Evolutionary conservation across 1,140 invertebrate species (phyloP), one percentile per base, ranked within the genome.

Genomic region (Oncopeltus fasciatus): DNA sequence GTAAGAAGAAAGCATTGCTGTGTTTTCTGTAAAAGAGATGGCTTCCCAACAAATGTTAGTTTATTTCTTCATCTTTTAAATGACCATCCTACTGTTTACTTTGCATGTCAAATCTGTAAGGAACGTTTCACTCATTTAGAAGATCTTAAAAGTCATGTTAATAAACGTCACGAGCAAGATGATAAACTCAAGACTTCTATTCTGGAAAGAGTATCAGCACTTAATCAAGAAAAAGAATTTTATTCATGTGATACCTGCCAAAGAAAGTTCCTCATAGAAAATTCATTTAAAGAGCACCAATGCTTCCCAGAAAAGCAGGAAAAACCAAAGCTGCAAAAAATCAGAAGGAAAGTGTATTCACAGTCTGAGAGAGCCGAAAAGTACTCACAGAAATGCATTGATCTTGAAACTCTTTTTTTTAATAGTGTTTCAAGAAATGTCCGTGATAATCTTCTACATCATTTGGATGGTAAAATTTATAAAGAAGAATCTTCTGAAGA

Each of bases 361-460:
- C 12, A 9, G 5, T 53, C 49, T 2, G 49, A 53, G 12, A 53
- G 49, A 14, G 24, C 12, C 14, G 49, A 53, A 26, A 53, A 53
- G 24, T 24, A 53, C 24, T 24, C 14, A 24, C 49, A 24, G 21
- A 20, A 24, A 53, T 24, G 21, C 29, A 60, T 65, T 1, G 66
- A 67, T 56, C 64, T 60, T 1, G 67, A 68, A 58, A 61, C 59
- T 0, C 31, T 66, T 18, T 83, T 83, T 65, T 84, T 81, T 68
- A 77, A 74, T 61, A 76, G 75, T 62, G 74, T 84, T 26, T 77
- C 78, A 58, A 75, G 76, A 61, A 84, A 83, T 68, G 82, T 85
- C 46, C 74, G 79, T 3, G 81, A 84, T 56, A 85, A 85, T 67
- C 70, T 85, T 2, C 65, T 79, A 2, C 74, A 82, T 68, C 78